Evolutionary conservation across 2,888 invertebrate genomes (phyloP).

Genomic region (Nowickia ferox): DNA sequence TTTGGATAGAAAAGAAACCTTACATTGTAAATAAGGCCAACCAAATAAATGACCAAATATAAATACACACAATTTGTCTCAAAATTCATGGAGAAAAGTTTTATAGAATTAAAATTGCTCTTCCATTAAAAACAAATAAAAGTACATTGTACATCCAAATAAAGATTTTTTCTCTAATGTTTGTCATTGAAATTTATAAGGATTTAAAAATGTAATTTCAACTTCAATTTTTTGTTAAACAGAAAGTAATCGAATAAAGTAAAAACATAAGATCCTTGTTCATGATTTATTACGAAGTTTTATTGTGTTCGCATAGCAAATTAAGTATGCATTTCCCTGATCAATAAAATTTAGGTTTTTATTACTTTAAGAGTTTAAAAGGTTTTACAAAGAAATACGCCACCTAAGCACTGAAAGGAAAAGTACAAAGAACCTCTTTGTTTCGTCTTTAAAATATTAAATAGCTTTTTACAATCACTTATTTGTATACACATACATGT

Average conservation of each 20-base stretch:
- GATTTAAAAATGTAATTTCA: constrained; percentile 25
- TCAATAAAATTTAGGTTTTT: neutral
- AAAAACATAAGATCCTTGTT: constrained; percentile 2
- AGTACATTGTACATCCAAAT: constrained; percentile 3
- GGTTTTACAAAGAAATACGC: neutral
- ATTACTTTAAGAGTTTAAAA: neutral
- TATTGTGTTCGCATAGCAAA: neutral
- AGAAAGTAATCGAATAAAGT: constrained; percentile 1
- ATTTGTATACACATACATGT: no score
- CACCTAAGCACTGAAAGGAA: neutral
- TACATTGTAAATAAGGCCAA: constrained; percentile 43
- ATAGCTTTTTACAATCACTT: no score
- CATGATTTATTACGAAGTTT: neutral
- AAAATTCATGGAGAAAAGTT: constrained; percentile 38
- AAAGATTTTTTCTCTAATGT: constrained; percentile 27
- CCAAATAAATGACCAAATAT: constrained; percentile 43
- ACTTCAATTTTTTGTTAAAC: constrained; percentile 30
- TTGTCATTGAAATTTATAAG: constrained; percentile 18
- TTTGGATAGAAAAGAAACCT: constrained; percentile 8
- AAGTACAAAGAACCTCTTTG: neutral
- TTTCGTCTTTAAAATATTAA: no score
- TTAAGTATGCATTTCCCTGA: neutral
- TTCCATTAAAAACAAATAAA: constrained; percentile 38
- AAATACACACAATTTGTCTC: constrained; percentile 38
- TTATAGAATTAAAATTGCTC: constrained; percentile 36